Conservation (phyloP, 2,113 vertebrate genomes). For the Cebus imitator region DNA sequence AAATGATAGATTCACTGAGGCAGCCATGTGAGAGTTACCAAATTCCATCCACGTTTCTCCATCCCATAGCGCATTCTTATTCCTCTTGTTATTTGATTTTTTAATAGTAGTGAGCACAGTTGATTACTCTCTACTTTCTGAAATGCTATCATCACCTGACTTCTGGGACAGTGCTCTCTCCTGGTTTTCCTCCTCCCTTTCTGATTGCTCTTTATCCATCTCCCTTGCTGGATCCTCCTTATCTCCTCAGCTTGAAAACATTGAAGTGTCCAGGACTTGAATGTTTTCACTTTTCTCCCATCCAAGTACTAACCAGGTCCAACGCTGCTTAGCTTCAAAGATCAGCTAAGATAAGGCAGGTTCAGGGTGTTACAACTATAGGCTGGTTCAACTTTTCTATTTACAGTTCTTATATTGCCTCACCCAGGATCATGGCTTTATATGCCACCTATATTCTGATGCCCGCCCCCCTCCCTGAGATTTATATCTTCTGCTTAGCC, state of each 20-base stretch:
- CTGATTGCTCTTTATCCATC: not conserved
- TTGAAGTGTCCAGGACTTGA: not conserved
- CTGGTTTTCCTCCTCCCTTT: not conserved
- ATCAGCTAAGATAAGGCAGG: no score
- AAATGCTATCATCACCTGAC: not conserved
- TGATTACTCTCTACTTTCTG: not conserved
- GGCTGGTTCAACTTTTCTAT: not conserved
- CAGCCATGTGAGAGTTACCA: not conserved
- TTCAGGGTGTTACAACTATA: no score
- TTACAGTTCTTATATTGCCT: not conserved
- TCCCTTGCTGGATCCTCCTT: not conserved
- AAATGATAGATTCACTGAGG: not conserved
- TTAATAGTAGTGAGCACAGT: not conserved
- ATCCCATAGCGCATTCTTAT: not conserved
- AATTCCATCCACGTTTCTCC: not conserved
- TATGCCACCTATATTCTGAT: not conserved
- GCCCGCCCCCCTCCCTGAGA: not conserved
- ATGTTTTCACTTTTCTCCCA: not conserved
- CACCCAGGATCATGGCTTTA: not conserved
- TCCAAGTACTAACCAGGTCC: no score
- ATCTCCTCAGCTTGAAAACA: not conserved
- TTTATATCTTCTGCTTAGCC: not conserved
- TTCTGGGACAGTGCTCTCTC: not conserved
- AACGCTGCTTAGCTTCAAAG: no score
- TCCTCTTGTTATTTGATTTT: not conserved